Base-by-base conservation (phyloP, 2,113 vertebrate species). In the Mellivora capensis region DNA sequence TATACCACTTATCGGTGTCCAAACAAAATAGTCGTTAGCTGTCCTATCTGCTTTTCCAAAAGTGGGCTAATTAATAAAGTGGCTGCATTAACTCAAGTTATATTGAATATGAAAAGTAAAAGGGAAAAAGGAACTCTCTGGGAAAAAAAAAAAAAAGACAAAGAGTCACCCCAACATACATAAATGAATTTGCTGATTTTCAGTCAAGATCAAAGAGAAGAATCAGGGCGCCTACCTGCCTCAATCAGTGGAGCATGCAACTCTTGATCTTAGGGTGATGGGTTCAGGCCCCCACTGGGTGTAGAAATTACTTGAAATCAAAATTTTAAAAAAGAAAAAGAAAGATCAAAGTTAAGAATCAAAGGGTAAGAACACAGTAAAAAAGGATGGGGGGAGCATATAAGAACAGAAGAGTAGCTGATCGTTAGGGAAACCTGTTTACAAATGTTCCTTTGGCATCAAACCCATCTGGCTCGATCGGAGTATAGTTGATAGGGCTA, bases 401-500 rank as follows among this genome's bases (percentile, higher is more conserved):
- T 12, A 3, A 72, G 23, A 72, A 61, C 12, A 76, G 31, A 59
- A 69, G 49, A 23, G 7, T 6, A 69, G 57, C 14, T 49, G 69
- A 82, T 7, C 21, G 4, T 2, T 21, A 87, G 17, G 42, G 27
- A 44, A 57, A 39, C 2, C 27, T 23, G 34, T 57, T 34, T 69
- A 21, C n/a, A 89, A 3, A 57, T 17, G 49, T 42, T 37, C 49
- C 37, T 95, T 62, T 62, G 86, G 59, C 37, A 44, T n/a, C 29
- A 31, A 34, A 29, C 39, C 86, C 49, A 49, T 18, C 39, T 7
- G 31, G 23, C 59, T 83, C 18, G 17, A 76, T 9, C 42, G n/a
- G 21, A 72, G 18, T 27, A 3, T 7, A 29, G 29, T 42, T 21
- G 34, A 27, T 0, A 25, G 7, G 0, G 2, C 27, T 3, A 3